Conservation (phyloP, 2,797 vertebrate genomes). For the Pygocentrus nattereri region DNA sequence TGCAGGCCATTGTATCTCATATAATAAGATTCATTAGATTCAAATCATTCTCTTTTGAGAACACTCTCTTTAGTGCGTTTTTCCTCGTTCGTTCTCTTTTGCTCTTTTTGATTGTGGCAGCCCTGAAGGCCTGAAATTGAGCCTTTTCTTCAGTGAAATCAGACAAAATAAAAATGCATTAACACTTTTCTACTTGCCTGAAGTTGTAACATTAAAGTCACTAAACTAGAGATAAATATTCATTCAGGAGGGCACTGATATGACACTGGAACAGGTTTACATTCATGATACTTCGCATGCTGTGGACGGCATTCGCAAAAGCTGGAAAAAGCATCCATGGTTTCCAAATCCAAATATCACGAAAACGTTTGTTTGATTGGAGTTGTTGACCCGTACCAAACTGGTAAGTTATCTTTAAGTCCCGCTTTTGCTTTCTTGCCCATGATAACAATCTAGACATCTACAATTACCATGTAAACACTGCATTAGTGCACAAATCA, state of each 20-base stretch:
- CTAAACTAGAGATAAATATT: background rate
- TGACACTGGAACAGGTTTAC: background rate
- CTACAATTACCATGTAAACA: no score
- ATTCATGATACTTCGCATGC: no score
- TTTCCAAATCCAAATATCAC: no score
- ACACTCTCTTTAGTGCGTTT: background rate
- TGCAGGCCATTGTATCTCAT: conserved; percentile 1
- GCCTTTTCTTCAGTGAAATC: background rate
- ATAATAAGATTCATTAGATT: conserved; percentile 23
- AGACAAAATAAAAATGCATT: background rate
- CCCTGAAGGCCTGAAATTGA: background rate
- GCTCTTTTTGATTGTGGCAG: background rate
- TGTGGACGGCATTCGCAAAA: no score
- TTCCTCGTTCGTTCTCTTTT: background rate
- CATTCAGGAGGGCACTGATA: background rate
- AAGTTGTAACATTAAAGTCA: background rate
- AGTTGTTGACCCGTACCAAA: no score
- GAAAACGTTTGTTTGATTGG: no score
- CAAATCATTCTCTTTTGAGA: conserved; percentile 8
- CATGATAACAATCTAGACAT: no score
- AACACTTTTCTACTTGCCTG: background rate
- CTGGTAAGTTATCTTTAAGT: no score
- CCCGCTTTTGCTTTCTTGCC: no score
- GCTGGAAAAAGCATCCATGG: no score
- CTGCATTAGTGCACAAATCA: no score